These are phyloP conservation scores for Drosophila monieri DNA, from an alignment of 2,888 invertebrate genomes.

Conservation along the genomic window DNA sequence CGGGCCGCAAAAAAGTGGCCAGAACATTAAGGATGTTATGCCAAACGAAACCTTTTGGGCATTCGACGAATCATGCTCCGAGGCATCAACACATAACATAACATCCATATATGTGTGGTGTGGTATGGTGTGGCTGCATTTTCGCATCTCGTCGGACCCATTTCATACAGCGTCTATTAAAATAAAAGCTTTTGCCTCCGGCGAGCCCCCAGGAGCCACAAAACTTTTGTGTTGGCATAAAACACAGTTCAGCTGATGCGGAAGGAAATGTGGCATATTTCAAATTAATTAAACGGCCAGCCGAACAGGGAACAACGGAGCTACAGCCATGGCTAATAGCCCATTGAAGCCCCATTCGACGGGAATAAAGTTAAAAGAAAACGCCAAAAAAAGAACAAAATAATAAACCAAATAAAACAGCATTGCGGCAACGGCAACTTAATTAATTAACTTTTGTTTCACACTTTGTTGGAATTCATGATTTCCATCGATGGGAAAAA, in stretches of 20 bases:
- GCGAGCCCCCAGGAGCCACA: conserved; percentile 16
- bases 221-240: conserved; percentile 31
- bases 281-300: conserved; percentile 44
- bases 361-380: background rate
- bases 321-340: conserved; percentile 15
- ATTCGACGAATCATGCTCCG: background rate
- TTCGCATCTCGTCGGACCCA: conserved; percentile 18
- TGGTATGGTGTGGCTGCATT: conserved; percentile 10
- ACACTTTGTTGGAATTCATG: conserved; percentile 18
- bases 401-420: background rate
- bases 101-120: background rate
- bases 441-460: conserved; percentile 26
- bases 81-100: background rate
- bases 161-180: conserved; percentile 41
- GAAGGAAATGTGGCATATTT: conserved; percentile 21
- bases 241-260: conserved; percentile 30
- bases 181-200: conserved; percentile 57
- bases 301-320: background rate
- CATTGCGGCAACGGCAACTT: background rate
- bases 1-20: conserved; percentile 4
- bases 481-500: background rate
- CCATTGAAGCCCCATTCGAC: conserved; percentile 18
- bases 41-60: conserved; percentile 16
- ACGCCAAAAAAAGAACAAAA: background rate
- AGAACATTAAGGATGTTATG: conserved; percentile 9